These are phyloP conservation scores for Tanytarsus gracilentus DNA, from an alignment of 2,888 invertebrate species.

Conservation along the genomic window DNA sequence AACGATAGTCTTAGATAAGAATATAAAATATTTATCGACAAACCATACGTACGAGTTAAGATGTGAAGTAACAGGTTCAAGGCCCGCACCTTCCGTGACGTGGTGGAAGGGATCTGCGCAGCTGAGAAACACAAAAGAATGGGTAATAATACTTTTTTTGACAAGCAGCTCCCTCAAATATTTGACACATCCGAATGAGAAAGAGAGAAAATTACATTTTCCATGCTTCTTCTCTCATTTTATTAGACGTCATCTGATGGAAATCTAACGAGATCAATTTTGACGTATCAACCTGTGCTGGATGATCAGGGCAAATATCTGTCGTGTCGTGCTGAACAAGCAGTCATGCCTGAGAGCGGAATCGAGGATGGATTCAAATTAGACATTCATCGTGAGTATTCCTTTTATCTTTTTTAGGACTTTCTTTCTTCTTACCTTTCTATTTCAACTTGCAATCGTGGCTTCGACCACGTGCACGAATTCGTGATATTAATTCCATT, in stretches of 20 bases:
- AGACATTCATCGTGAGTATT: conserved; percentile 72
- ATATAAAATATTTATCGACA: conserved; percentile 62
- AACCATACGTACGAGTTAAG: conserved; percentile 60
- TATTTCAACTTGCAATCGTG: too few species aligned
- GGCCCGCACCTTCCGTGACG: conserved; percentile 65
- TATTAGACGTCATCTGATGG: conserved; percentile 55
- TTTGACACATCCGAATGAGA: not conserved
- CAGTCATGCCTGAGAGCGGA: conserved; percentile 61
- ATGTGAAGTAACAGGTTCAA: conserved; percentile 64
- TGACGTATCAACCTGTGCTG: conserved; percentile 67
- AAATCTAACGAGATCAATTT: conserved; percentile 66
- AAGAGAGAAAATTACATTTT: not conserved
- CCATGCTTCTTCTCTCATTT: conserved; percentile 31
- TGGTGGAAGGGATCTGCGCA: conserved; percentile 68
- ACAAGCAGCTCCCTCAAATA: not conserved
- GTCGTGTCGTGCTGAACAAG: conserved; percentile 69
- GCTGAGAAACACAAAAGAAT: conserved; percentile 57
- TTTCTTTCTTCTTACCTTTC: not conserved
- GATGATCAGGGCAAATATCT: conserved; percentile 71
- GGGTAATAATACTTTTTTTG: conserved; percentile 46
- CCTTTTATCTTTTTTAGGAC: not conserved
- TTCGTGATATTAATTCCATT: too few species aligned
- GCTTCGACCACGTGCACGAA: too few species aligned
- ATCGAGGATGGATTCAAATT: conserved; percentile 74
- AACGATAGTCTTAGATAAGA: conserved; percentile 57